Evolutionary conservation across 2,888 invertebrate genomes (phyloP), one percentile per base, ranked within the genome.

Genomic region (Drosophila phalerata): DNA sequence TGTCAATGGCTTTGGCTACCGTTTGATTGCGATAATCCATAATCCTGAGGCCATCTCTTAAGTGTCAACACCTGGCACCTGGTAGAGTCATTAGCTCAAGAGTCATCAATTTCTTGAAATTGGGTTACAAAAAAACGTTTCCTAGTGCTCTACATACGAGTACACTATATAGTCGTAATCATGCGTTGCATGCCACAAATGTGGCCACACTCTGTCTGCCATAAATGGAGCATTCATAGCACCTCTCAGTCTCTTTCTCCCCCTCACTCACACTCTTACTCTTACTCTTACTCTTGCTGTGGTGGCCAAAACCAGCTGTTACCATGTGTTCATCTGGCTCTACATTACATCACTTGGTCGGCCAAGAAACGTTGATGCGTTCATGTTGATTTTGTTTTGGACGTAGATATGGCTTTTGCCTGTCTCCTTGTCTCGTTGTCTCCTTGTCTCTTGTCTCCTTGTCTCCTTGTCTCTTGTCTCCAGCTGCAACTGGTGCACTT

Each of bases 171-270:
- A 15, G 5, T 49, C 49, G 49, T 49, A 87, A 83, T 85, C 75
- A 77, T 85, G 84, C 73, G 77, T 79, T 73, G 79, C 72, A 75
- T 73, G 76, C 73, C 78, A 51, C 69, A 62, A 61, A 71, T 61
- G 66, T 73, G 73, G 67, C 73, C 78, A 65, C 66, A 42, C 17
- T 15, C 47, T 72, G 76, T 63, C 73, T 80, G 89, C 88, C 85
- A 83, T 86, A 85, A 88, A 86, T 88, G 89, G 88, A 67, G 66
- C 81, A 82, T 58, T 65, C 61, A 55, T 62, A 69, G 76, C 84
- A 77, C 64, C 70, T 69, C 56, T 65, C 42, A 28, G 30, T 17
- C 47, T 45, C 37, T 38, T n/a, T 43, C 69, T 67, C 47, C 34
- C 38, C 56, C 45, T 32, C 22, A 3, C 70, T 69, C 56, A 63